Conservation (phyloP, 2,113 vertebrate genomes). For the Hassar affinis region DNA sequence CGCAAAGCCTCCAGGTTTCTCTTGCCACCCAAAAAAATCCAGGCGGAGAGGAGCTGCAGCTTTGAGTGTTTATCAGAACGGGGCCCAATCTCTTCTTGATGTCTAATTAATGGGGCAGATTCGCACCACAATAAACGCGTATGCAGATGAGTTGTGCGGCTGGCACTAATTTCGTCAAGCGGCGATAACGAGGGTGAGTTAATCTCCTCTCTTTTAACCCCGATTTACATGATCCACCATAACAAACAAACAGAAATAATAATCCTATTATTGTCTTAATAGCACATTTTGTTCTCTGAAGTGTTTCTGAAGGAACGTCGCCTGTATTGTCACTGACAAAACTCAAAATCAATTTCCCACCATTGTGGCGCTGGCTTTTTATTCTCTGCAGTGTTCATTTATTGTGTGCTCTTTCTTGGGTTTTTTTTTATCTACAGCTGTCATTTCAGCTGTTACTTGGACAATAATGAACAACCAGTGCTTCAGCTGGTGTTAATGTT, state of each 20-base stretch:
- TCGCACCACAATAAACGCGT: slow-evolving; percentile 74
- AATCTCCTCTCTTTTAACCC: slow-evolving; percentile 76
- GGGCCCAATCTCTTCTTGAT: slow-evolving; percentile 59
- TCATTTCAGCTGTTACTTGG: slow-evolving; percentile 52
- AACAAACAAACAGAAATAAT: slow-evolving; percentile 82
- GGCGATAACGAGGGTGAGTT: slow-evolving; percentile 75
- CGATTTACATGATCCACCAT: slow-evolving; percentile 78
- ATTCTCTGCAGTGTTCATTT: slow-evolving; percentile 43
- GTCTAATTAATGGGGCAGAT: slow-evolving; percentile 75
- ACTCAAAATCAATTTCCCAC: slow-evolving; percentile 74
- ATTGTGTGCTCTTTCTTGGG: slow-evolving; percentile 39
- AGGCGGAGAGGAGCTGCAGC: neutral
- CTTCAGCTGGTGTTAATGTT: slow-evolving; percentile 63
- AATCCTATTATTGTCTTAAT: slow-evolving; percentile 82
- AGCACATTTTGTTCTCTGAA: slow-evolving; percentile 73
- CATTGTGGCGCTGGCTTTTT: slow-evolving; percentile 49
- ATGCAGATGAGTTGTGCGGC: slow-evolving; percentile 72
- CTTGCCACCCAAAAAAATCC: slow-evolving; percentile 26
- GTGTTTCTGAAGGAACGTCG: slow-evolving; percentile 58
- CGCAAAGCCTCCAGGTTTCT: slow-evolving; percentile 51
- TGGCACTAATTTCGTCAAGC: slow-evolving; percentile 67
- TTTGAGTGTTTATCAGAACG: slow-evolving; percentile 66
- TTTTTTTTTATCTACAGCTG: slow-evolving; percentile 37
- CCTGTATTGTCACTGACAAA: slow-evolving; percentile 62
- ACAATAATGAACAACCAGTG: slow-evolving; percentile 42